These are phyloP conservation scores for Altica lythri DNA, from an alignment of 2,888 invertebrate species.

Conservation along the genomic window DNA sequence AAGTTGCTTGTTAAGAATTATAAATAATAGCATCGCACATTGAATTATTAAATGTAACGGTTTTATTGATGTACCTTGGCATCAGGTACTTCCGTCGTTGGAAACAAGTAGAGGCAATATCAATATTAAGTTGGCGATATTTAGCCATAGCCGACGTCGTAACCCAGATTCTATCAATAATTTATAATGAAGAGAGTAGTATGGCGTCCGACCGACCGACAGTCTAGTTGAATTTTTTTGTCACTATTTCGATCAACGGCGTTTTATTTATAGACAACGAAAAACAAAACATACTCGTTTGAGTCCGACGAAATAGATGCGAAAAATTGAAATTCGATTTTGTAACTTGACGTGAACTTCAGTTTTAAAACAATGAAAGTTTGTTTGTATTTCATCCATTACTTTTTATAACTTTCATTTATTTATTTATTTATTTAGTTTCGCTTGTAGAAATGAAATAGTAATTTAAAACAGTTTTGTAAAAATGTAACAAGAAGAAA, in stretches of 20 bases:
- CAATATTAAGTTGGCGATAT: neutral
- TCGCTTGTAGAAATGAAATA: no score
- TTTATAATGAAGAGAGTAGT: constrained; percentile 18
- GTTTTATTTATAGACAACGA: constrained; percentile 33
- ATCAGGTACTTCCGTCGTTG: neutral
- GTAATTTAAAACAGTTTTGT: no score
- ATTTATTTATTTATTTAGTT: no score
- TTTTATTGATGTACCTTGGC: neutral
- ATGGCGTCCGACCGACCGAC: constrained; percentile 25
- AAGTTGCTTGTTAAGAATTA: no score
- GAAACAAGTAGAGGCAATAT: neutral
- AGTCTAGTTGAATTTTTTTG: constrained; percentile 20
- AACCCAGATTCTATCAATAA: constrained; percentile 26
- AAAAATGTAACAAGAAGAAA: no score
- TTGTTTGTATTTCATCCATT: neutral
- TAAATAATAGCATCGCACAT: no score
- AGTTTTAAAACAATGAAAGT: neutral
- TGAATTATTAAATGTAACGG: neutral
- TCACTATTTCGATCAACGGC: constrained; percentile 33
- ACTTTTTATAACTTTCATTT: no score
- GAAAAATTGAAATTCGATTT: neutral
- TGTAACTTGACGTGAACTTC: neutral
- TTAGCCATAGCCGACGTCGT: neutral
- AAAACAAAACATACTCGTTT: constrained; percentile 18
- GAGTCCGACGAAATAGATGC: neutral